Evolutionary conservation across 2,113 vertebrate species (phyloP).

Genomic region (Oreochromis aureus): DNA sequence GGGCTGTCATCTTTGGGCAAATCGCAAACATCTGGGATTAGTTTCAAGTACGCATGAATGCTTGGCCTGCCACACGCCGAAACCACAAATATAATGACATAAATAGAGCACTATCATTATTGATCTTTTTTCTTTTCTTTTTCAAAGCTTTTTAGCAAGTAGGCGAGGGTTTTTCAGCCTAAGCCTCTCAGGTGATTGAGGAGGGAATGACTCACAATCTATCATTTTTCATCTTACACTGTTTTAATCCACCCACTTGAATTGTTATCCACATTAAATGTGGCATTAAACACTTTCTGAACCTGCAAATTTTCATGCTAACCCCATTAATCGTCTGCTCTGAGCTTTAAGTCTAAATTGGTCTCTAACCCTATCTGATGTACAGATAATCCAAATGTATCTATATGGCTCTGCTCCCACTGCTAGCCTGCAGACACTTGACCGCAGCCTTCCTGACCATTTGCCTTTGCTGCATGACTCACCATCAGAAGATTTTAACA

Average conservation of each 20-base stretch:
- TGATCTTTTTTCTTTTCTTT: not conserved
- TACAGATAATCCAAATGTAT: not conserved
- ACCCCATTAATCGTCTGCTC: not conserved
- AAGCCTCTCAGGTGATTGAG: not conserved
- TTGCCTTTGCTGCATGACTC: conserved; percentile 47
- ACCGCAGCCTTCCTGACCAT: conserved; percentile 49
- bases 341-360: not conserved
- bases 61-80: not conserved
- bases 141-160: not conserved
- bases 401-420: not conserved
- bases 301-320: not conserved
- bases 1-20: not conserved
- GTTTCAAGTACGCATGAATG: not conserved
- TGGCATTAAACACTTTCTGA: conserved; percentile 5
- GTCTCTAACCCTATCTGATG: not conserved
- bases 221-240: not conserved
- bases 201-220: conserved; percentile 11
- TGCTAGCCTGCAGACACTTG: conserved; percentile 24
- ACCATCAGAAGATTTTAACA: conserved; percentile 47
- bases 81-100: not conserved
- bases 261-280: conserved; percentile 11
- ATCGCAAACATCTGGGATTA: not conserved
- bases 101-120: not conserved
- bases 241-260: not conserved
- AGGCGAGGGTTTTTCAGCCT: not conserved